phyloP scores from a whole-genome alignment of 2,888 invertebrate species.

The Drosophila bunnanda region DNA sequence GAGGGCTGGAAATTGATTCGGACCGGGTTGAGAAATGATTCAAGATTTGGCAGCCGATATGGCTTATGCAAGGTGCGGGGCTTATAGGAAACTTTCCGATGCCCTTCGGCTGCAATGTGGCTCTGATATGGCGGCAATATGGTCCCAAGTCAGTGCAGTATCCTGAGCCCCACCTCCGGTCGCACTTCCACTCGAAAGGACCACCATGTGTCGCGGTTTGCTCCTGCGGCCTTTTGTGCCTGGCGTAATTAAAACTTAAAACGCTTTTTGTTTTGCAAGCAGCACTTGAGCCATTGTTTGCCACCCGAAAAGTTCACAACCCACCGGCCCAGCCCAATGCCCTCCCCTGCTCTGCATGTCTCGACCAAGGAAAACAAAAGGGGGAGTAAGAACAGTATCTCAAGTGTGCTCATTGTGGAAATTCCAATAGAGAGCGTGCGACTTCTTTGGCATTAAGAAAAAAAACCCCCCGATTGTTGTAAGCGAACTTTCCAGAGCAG shows the following conservation, averaged over 20 bases:
- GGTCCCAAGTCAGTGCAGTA: constrained; percentile 22
- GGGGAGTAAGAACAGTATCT: constrained; percentile 39
- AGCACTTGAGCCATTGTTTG: constrained; percentile 79
- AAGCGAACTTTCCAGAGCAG: constrained; percentile 52
- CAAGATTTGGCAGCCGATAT: constrained; percentile 46
- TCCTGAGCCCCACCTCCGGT: constrained; percentile 6
- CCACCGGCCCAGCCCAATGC: constrained; percentile 12
- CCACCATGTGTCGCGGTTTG: constrained; percentile 56
- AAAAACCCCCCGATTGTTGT: constrained; percentile 37
- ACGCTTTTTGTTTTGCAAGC: constrained; percentile 81
- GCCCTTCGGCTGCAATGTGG: constrained; percentile 11
- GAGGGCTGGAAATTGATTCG: constrained; percentile 32
- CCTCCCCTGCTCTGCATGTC: constrained; percentile 57
- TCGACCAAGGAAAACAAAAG: constrained; percentile 33
- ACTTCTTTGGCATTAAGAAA: constrained; percentile 56
- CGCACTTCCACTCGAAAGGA: constrained; percentile 30
- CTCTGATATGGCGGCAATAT: constrained; percentile 9
- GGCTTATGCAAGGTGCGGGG: constrained; percentile 37
- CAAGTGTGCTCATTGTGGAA: constrained; percentile 75
- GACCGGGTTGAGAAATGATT: constrained; percentile 46
- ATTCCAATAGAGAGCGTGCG: constrained; percentile 78
- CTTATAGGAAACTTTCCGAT: constrained; percentile 3
- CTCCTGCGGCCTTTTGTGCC: constrained; percentile 64
- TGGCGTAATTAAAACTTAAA: constrained; percentile 77
- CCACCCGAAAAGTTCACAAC: constrained; percentile 69